phyloP scores from a whole-genome alignment of 2,888 invertebrate genomes.

The Allolobophora icterica region DNA sequence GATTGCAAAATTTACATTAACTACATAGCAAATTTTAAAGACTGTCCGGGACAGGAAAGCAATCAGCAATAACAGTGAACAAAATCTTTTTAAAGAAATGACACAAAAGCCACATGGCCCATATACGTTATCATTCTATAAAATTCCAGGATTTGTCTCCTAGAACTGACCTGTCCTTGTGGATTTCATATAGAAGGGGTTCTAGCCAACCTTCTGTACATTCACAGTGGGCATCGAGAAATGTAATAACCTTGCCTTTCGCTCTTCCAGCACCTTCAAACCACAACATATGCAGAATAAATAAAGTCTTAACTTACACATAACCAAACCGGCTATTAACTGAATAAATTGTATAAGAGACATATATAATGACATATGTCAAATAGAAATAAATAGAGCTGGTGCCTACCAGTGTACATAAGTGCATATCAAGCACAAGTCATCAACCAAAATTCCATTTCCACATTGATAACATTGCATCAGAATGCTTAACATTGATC shows the following conservation, averaged over 20 bases:
- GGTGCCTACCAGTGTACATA: not conserved
- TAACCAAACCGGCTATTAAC: not conserved
- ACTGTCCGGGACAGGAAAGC: not conserved
- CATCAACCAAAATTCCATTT: not conserved
- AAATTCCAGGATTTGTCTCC: not conserved
- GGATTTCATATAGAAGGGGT: constrained; percentile 88
- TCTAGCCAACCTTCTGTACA: constrained; percentile 99
- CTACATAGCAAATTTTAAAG: not conserved
- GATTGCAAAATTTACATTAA: not conserved
- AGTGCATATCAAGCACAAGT: not conserved
- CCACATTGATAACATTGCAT: not conserved
- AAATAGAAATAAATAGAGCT: not conserved
- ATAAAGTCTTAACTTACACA: not conserved
- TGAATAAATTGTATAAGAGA: not conserved
- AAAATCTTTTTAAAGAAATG: not conserved
- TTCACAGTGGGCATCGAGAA: constrained; percentile 97
- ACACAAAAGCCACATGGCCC: not conserved
- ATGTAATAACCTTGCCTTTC: constrained; percentile 85
- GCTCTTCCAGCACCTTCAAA: constrained; percentile 60
- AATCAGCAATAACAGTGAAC: not conserved
- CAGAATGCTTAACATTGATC: too few species aligned
- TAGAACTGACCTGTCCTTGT: constrained; percentile 76
- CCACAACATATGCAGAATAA: not conserved
- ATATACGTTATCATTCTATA: not conserved
- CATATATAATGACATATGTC: not conserved